phyloP scores from a whole-genome alignment of 2,888 invertebrate species.

The Crepidodera aurea region DNA sequence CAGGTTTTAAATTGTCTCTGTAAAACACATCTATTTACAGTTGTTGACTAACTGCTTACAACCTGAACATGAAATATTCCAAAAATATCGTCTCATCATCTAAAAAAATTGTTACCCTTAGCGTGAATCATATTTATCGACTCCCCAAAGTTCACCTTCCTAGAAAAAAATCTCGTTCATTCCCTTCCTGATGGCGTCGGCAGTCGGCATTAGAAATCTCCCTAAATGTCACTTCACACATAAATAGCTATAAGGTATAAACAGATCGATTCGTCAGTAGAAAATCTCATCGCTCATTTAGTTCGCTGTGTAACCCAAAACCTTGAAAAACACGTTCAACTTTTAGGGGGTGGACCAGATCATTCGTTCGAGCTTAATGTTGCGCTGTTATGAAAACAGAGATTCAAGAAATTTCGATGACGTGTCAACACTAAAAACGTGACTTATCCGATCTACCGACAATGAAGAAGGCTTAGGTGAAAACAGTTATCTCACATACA shows the following conservation, averaged over 20 bases:
- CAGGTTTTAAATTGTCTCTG: no score
- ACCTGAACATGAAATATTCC: no score
- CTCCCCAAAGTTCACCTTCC: not conserved
- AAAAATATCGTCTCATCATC: no score
- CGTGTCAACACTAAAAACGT: conserved; percentile 20
- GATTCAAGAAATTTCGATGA: conserved; percentile 21
- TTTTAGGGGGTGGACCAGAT: conserved; percentile 23
- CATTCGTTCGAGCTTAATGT: conserved; percentile 5
- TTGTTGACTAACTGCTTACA: no score
- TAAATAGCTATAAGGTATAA: conserved; percentile 12
- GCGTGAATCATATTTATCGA: not conserved
- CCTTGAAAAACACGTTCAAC: conserved; percentile 19
- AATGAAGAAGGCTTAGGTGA: not conserved
- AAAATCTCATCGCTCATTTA: conserved; percentile 25
- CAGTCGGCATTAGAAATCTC: not conserved
- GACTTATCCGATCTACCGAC: conserved; percentile 26
- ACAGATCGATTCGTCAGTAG: conserved; percentile 10
- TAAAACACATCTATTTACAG: no score
- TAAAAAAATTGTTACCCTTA: not conserved
- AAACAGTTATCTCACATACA: not conserved
- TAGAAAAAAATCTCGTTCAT: not conserved
- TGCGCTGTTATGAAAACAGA: conserved; percentile 5
- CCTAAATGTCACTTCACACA: not conserved
- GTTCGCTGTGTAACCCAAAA: conserved; percentile 7
- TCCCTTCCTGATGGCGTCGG: not conserved